phyloP scores from a whole-genome alignment of 1,140 invertebrate species.

The Zaprionus inermis region DNA sequence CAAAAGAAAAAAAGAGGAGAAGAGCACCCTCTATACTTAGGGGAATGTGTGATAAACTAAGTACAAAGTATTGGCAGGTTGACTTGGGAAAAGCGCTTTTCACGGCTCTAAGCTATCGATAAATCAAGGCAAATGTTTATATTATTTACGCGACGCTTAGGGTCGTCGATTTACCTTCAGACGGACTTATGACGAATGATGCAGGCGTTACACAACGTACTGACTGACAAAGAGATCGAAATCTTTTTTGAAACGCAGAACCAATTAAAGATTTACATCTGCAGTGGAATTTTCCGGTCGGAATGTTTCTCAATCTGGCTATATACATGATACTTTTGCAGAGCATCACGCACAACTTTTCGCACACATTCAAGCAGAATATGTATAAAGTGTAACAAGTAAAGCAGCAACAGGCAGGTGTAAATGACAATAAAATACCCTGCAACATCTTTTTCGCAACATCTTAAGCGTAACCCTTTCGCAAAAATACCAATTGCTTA shows the following conservation, averaged over 20 bases:
- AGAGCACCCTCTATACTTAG: conserved; percentile 18
- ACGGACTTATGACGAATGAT: neutral
- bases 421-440: neutral
- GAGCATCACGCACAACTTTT: neutral
- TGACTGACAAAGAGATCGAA: neutral
- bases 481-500: too few relatives aligned
- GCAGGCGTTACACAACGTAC: neutral
- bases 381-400: neutral
- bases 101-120: conserved; percentile 16
- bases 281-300: neutral
- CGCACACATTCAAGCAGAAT: neutral
- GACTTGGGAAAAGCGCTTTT: conserved; percentile 17
- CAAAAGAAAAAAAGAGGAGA: neutral
- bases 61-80: conserved; percentile 29
- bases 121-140: conserved; percentile 22
- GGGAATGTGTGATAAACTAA: conserved; percentile 10
- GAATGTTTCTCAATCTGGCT: neutral
- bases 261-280: neutral
- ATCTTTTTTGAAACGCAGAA: neutral
- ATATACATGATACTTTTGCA: neutral
- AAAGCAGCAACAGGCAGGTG: neutral
- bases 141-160: neutral
- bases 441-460: too few relatives aligned
- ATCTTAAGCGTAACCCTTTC: too few relatives aligned
- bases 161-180: neutral